These are phyloP conservation scores for Pteronura brasiliensis DNA, from an alignment of 2,113 vertebrate species.

Conservation along the genomic window DNA sequence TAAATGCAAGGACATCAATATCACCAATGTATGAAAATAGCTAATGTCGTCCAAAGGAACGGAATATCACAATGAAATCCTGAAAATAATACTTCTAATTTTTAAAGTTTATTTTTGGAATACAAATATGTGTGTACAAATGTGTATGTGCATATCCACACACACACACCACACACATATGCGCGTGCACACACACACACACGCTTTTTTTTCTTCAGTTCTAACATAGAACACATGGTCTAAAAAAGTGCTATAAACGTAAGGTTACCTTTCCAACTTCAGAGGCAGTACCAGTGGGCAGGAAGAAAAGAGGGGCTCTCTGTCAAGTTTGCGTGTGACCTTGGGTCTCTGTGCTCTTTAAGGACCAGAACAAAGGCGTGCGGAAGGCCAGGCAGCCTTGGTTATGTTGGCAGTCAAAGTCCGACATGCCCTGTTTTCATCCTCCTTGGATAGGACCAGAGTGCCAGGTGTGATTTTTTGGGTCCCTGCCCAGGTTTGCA, in stretches of 20 bases:
- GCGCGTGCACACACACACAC: background rate
- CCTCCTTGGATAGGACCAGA: conserved; percentile 2
- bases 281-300: background rate
- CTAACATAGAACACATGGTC: background rate
- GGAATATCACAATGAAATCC: conserved; percentile 26
- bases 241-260: background rate
- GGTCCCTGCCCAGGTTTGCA: conserved; percentile 51
- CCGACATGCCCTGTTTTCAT: background rate
- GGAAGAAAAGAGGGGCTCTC: background rate
- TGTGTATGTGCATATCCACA: background rate
- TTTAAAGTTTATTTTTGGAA: conserved; percentile 32
- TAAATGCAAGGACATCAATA: conserved; percentile 34
- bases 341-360: background rate
- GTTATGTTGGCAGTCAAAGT: background rate
- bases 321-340: background rate
- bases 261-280: background rate
- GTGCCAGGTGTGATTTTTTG: conserved; percentile 53
- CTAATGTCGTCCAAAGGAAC: background rate
- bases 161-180: background rate
- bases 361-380: conserved; percentile 15
- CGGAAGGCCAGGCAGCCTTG: background rate
- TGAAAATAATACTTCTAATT: conserved; percentile 31
- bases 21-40: conserved; percentile 25
- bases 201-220: background rate
- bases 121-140: background rate